Conservation (phyloP, 2,888 invertebrate species). For the Acanthococcus lagerstroemiae region DNA sequence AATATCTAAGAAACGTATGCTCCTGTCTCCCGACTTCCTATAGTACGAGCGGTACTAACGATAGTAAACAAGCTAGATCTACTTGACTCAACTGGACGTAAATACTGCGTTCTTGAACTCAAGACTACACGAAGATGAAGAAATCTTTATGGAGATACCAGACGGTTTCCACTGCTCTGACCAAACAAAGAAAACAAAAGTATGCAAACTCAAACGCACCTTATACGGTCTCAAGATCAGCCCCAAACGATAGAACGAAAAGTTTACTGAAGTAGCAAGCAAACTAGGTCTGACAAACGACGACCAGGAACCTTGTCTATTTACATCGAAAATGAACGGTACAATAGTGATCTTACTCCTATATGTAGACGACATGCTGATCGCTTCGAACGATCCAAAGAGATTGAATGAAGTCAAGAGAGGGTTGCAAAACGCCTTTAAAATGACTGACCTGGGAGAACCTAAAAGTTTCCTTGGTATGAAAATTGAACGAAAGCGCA, state of each 20-base stretch:
- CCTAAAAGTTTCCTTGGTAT: background rate
- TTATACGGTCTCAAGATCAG: background rate
- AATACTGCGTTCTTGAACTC: background rate
- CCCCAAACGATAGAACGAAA: background rate
- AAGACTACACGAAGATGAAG: background rate
- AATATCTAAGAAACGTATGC: background rate
- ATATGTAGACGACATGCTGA: background rate
- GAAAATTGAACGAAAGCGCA: background rate
- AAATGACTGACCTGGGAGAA: background rate
- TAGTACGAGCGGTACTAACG: background rate
- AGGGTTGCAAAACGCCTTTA: background rate
- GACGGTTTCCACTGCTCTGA: background rate
- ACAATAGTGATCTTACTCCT: background rate
- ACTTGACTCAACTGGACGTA: background rate
- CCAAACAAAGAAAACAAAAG: background rate
- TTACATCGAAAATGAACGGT: background rate
- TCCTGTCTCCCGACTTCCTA: background rate
- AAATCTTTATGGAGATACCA: background rate
- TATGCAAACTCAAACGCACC: background rate
- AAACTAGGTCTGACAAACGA: background rate
- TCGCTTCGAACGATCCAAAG: background rate
- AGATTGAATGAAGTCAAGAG: background rate
- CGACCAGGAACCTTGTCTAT: background rate
- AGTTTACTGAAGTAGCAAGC: background rate
- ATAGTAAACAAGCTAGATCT: background rate